Base-by-base conservation (phyloP, 2,797 vertebrate species). In the Macropus fuliginosus region DNA sequence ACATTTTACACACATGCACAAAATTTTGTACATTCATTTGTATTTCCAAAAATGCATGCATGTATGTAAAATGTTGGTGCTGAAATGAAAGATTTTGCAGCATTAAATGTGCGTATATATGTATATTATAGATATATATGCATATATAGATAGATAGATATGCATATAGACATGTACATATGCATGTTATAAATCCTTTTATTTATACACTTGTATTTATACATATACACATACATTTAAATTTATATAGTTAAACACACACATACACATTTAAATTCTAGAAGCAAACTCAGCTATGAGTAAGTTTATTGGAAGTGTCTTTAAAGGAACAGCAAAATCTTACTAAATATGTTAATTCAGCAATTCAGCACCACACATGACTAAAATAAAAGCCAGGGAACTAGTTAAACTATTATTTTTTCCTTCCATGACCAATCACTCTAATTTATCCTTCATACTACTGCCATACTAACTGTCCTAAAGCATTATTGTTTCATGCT, bases 181-280 rank as follows among this genome's bases (percentile, higher is more conserved):
- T 46, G 9, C 40, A 4, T 40, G 8, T 56, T 27, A 56, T 27
- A 56, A 56, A 56, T 27, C 28, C 56, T 57, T 57, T 57, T 28
- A 57, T 57, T 57, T 57, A 57, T 57, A 10, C 27, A 57, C 6
- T 57, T 57, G 8, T 12, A 1, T 66, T 0, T 66, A 18, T n/a
- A n/a, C 18, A 40, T 74, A 21, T 1, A 40, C 16, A 74, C n/a
- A 74, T 24, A 74, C 18, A 50, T 92, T 96, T 56, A 16, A 93
- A 94, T 93, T 96, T 57, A 52, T 34, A 54, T 95, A 21, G 40
- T 94, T 40, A 89, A 16, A 4, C 54, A 29, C 24, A 28, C 21
- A 16, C 27, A 9, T 57, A 55, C 56, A 54, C 28, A 55, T 55
- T 74, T 2, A 40, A 56, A 46, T 87, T 27, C 40, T 11, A 81